Percentiles rank a stretch among this genome's conserved stretches.
phyloP scores from a whole-genome alignment of 1,140 invertebrate species.

The Sarcophaga bullata region DNA sequence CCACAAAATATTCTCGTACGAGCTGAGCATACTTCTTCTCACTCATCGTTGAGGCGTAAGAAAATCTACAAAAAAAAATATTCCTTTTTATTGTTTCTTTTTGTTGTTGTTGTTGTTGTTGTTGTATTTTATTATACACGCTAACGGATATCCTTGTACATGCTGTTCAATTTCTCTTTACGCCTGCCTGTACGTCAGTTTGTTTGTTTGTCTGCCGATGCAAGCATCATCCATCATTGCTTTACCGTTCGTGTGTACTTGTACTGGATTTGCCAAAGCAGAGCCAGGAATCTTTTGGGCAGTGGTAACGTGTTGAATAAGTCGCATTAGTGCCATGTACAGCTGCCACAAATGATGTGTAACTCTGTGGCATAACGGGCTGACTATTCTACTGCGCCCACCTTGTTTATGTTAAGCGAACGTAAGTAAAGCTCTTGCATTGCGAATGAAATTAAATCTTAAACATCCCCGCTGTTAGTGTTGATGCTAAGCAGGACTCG shows the following conservation, averaged over 20 bases:
- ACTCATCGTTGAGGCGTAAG: slow-evolving; percentile 22
- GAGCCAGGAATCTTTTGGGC: neutral
- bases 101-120: no score
- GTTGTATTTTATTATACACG: slow-evolving; percentile 26
- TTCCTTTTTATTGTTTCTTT: neutral
- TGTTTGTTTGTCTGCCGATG: neutral
- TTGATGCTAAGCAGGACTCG: neutral
- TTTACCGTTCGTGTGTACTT: neutral
- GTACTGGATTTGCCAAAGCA: no score
- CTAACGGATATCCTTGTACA: slow-evolving; percentile 28
- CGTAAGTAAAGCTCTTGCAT: neutral
- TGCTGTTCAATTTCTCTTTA: no score
- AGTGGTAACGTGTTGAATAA: slow-evolving; percentile 13
- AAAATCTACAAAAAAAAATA: neutral
- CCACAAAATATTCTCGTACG: neutral
- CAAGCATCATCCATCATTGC: neutral
- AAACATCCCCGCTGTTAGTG: slow-evolving; percentile 31
- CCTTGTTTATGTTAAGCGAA: slow-evolving; percentile 3
- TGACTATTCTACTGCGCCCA: slow-evolving; percentile 1
- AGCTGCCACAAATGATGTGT: slow-evolving; percentile 37
- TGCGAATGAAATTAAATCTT: neutral
- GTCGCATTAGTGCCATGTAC: slow-evolving; percentile 44
- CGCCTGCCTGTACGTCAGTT: neutral
- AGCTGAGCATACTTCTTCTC: neutral
- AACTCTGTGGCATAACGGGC: slow-evolving; percentile 28